Percentiles rank a stretch among this genome's conserved stretches.
Evolutionary conservation across 2,888 invertebrate species (phyloP).

Genomic region (Brassicogethes aeneus): DNA sequence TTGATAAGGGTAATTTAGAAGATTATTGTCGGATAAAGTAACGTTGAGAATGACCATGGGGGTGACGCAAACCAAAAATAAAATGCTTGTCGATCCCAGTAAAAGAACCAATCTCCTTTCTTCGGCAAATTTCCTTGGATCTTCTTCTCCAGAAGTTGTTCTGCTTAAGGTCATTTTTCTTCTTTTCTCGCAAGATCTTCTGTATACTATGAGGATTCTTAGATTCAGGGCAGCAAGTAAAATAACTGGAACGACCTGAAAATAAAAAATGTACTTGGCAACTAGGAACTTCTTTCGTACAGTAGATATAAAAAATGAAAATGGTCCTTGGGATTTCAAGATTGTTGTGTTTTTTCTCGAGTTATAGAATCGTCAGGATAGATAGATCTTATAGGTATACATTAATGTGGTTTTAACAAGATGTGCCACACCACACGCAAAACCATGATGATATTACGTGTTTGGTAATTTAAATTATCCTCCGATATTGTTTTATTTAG

Average conservation of each 20-base stretch:
- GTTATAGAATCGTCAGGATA: too few species aligned
- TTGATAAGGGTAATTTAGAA: constrained; percentile 55
- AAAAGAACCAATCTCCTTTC: constrained; percentile 56
- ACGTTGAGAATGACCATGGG: constrained; percentile 65
- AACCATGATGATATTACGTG: too few species aligned
- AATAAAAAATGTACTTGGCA: too few species aligned
- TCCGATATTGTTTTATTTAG: too few species aligned
- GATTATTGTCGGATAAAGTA: constrained; percentile 53
- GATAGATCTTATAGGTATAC: too few species aligned
- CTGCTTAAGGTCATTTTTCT: constrained; percentile 56
- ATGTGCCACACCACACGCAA: too few species aligned
- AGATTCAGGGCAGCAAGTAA: constrained; percentile 56
- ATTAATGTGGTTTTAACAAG: too few species aligned
- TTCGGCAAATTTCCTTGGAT: constrained; percentile 57
- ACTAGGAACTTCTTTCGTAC: too few species aligned
- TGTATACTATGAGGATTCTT: constrained; percentile 55
- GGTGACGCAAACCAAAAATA: constrained; percentile 60
- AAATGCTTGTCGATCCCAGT: constrained; percentile 56
- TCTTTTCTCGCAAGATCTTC: constrained; percentile 54
- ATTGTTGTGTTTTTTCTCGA: too few species aligned
- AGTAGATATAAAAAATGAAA: too few species aligned
- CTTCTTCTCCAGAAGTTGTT: constrained; percentile 50
- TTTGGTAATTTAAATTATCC: background rate
- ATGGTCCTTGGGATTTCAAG: too few species aligned
- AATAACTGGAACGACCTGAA: constrained; percentile 59